A percentile compares a stretch with the other conserved stretches of the same genome.
Evolutionary conservation across 2,797 vertebrate species (phyloP).

Genomic region (Uromys caudimaculatus): DNA sequence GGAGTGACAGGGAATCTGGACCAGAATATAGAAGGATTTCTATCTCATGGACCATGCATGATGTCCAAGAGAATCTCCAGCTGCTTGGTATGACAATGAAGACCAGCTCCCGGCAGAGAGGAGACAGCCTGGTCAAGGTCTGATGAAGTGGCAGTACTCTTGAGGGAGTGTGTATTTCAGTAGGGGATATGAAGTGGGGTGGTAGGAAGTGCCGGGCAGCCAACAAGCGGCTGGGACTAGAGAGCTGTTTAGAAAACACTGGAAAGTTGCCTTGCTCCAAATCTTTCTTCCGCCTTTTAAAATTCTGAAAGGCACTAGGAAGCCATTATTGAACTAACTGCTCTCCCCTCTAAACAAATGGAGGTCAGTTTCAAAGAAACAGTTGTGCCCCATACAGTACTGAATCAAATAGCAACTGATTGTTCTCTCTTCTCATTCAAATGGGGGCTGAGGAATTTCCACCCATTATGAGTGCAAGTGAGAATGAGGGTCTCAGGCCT

Average conservation of each 20-base stretch:
- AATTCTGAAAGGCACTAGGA: constrained; percentile 82
- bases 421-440: constrained; percentile 57
- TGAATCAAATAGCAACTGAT: constrained; percentile 42
- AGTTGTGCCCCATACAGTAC: constrained; percentile 60
- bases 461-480: not conserved
- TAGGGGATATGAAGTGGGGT: too few species aligned
- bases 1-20: constrained; percentile 59
- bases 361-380: constrained; percentile 80
- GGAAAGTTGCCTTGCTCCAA: constrained; percentile 79
- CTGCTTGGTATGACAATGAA: not conserved
- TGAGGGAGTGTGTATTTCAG: not conserved
- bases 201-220: constrained; percentile 58
- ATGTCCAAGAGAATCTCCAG: constrained; percentile 22
- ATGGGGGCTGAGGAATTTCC: constrained; percentile 3
- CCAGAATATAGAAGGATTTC: constrained; percentile 65
- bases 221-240: constrained; percentile 62
- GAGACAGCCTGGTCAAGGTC: constrained; percentile 32
- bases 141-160: not conserved
- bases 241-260: constrained; percentile 80
- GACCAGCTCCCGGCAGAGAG: not conserved
- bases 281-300: constrained; percentile 79
- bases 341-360: constrained; percentile 79
- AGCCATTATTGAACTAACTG: constrained; percentile 77
- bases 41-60: not conserved
- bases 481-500: not conserved